A percentile compares a stretch with the other conserved stretches of the same genome.
Conservation (phyloP, 1,140 invertebrate species). For the Atta colombica region DNA sequence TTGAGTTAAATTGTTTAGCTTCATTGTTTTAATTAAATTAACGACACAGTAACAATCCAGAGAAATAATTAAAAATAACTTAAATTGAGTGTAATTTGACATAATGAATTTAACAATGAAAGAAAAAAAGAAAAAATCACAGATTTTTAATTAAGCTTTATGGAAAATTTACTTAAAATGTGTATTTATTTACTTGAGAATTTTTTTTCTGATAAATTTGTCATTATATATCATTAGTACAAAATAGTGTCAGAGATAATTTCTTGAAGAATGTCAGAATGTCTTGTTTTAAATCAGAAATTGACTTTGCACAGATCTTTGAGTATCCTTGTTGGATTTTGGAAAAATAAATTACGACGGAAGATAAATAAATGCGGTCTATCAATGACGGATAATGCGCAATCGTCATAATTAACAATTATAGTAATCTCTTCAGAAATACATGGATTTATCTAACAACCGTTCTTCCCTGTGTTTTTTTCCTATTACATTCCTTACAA, state of each 20-base stretch:
- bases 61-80: too few species aligned
- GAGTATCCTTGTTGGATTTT: neutral
- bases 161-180: neutral
- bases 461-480: constrained; percentile 18
- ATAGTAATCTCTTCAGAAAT: constrained; percentile 21
- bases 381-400: constrained; percentile 32
- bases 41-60: too few species aligned
- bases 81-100: too few species aligned
- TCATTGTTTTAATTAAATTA: too few species aligned
- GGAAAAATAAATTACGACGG: neutral
- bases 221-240: neutral
- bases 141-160: too few species aligned
- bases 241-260: neutral
- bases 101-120: too few species aligned
- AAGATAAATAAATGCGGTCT: constrained; percentile 17
- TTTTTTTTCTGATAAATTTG: neutral
- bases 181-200: neutral
- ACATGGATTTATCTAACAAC: constrained; percentile 43
- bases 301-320: neutral
- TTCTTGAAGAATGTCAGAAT: neutral
- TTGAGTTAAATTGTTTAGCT: too few species aligned
- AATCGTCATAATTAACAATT: constrained; percentile 27
- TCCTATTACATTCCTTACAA: constrained; percentile 3
- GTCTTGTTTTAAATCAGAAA: neutral
- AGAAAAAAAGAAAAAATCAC: too few species aligned